Evolutionary conservation across 2,797 vertebrate genomes (phyloP).

Genomic region (Acridotheres tristis): DNA sequence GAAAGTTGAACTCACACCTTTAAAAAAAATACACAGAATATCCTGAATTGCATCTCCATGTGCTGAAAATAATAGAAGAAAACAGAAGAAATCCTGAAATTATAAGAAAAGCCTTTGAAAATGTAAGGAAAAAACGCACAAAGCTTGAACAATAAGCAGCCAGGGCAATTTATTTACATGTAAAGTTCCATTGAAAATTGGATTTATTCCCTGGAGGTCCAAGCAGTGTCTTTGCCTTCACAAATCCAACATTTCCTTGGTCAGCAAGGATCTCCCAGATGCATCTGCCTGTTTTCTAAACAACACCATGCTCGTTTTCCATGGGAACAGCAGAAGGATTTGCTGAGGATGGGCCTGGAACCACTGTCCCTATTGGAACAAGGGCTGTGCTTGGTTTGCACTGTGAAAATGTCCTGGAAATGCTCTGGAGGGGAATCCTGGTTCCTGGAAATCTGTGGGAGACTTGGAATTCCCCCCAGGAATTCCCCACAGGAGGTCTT

Average conservation of each 20-base stretch:
- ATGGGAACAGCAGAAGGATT: neutral
- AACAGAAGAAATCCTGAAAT: neutral
- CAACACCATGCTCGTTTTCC: neutral
- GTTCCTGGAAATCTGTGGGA: neutral
- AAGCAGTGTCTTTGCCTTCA: neutral
- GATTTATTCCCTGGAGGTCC: neutral
- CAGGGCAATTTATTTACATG: neutral
- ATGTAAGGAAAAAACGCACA: neutral
- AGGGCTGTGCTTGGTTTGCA: neutral
- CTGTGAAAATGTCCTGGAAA: neutral
- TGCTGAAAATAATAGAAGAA: neutral
- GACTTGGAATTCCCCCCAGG: neutral
- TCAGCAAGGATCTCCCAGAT: neutral
- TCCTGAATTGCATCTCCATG: neutral
- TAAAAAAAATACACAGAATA: neutral
- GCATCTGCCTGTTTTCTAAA: neutral
- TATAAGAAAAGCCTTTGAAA: neutral
- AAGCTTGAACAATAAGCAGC: neutral
- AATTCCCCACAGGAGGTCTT: neutral
- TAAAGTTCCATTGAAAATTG: neutral
- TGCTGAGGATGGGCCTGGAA: neutral
- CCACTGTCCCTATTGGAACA: accelerated
- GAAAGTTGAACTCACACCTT: neutral
- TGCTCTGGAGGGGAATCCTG: neutral
- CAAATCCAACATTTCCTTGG: neutral